phyloP scores from a whole-genome alignment of 2,888 invertebrate genomes.

The Hirtodrosophila duncani region DNA sequence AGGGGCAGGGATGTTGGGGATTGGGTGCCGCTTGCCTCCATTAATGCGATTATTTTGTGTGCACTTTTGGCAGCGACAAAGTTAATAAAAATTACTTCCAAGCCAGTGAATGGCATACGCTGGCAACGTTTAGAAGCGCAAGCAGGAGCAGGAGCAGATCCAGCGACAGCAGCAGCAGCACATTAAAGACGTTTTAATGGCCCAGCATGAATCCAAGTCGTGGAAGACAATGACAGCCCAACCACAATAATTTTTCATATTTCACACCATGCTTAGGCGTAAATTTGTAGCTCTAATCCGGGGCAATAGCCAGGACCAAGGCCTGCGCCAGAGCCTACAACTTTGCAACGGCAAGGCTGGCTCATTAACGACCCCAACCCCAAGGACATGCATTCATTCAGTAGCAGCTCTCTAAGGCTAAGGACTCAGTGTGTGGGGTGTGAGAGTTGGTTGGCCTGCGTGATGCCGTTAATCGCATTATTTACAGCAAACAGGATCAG shows the following conservation, averaged over 20 bases:
- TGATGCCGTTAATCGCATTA: constrained; percentile 78
- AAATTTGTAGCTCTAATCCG: constrained; percentile 65
- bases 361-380: constrained; percentile 49
- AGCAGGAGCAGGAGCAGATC: background rate
- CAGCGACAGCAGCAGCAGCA: background rate
- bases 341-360: constrained; percentile 30
- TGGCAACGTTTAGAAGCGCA: constrained; percentile 6
- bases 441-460: constrained; percentile 52
- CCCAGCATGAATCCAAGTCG: too few relatives aligned
- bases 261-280: constrained; percentile 65
- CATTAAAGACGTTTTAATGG: constrained; percentile 71
- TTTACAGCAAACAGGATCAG: constrained; percentile 79
- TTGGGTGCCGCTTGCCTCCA: constrained; percentile 32
- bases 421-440: background rate
- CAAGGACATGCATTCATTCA: constrained; percentile 5
- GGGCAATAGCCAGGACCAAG: constrained; percentile 19
- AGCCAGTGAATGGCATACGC: constrained; percentile 70
- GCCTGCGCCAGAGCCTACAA: constrained; percentile 28
- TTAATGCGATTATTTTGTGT: constrained; percentile 73
- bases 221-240: constrained; percentile 60
- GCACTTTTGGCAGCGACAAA: constrained; percentile 64
- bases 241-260: constrained; percentile 53
- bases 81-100: constrained; percentile 75
- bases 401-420: constrained; percentile 14
- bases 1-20: constrained; percentile 2